Percentiles rank a stretch among this genome's conserved stretches.
Evolutionary conservation across 2,797 vertebrate genomes (phyloP).

Genomic region (Pogoniulus pusillus): DNA sequence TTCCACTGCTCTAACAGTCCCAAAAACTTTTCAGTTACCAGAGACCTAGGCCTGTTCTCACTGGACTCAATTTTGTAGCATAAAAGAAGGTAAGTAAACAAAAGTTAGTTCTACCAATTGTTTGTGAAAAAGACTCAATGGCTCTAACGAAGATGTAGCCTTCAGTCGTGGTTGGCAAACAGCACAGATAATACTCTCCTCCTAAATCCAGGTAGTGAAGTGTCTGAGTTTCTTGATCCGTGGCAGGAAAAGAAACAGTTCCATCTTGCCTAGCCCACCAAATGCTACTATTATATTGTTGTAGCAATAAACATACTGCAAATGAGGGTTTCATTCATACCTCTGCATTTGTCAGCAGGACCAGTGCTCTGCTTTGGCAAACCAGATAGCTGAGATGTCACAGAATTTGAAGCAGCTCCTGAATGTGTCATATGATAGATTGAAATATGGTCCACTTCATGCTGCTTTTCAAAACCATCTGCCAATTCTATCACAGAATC

Average conservation of each 20-base stretch:
- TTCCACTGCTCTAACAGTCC: background rate
- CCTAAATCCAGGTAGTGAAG: background rate
- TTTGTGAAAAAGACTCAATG: background rate
- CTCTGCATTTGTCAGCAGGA: background rate
- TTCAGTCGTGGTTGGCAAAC: background rate
- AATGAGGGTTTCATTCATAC: background rate
- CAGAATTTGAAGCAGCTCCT: background rate
- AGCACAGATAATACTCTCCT: background rate
- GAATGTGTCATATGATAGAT: background rate
- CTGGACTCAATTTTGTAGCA: background rate
- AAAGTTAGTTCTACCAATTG: background rate
- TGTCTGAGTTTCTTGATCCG: background rate
- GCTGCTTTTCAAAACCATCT: conserved; percentile 26
- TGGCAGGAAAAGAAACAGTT: background rate
- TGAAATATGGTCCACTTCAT: conserved; percentile 26
- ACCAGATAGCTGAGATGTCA: conserved; percentile 3
- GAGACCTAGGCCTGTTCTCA: background rate
- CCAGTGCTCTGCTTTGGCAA: conserved; percentile 1
- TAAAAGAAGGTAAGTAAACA: background rate
- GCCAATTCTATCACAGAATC: background rate
- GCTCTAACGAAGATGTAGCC: background rate
- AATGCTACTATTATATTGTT: background rate
- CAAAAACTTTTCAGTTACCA: background rate
- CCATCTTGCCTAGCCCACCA: background rate
- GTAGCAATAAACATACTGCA: background rate